A percentile compares a stretch with the other conserved stretches of the same genome.
phyloP scores from a whole-genome alignment of 2,797 vertebrate species.

The Tapirus indicus region DNA sequence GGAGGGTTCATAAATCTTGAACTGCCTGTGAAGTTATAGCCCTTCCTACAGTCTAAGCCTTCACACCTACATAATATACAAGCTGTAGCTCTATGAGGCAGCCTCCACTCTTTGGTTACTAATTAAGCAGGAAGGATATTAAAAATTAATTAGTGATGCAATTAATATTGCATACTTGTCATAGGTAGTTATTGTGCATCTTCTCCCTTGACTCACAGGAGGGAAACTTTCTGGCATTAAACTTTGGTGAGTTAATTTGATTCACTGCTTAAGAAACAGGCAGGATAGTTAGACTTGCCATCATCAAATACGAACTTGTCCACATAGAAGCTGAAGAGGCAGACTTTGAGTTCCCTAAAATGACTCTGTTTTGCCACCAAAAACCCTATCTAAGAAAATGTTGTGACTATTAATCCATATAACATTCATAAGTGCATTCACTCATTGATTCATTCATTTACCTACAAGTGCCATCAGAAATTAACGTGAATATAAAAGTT shows the following conservation, averaged over 20 bases:
- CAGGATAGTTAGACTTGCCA: not conserved
- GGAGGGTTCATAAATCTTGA: not conserved
- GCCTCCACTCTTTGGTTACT: not conserved
- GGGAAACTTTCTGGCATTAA: constrained; percentile 10
- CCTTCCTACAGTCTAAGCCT: not conserved
- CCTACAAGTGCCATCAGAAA: not conserved
- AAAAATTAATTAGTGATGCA: constrained; percentile 55
- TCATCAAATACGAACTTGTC: not conserved
- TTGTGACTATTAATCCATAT: not conserved
- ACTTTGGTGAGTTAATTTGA: not conserved
- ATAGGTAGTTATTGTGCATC: not conserved
- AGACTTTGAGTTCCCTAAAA: not conserved
- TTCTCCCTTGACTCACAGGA: constrained; percentile 28
- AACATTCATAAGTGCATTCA: not conserved
- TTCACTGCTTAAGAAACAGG: not conserved
- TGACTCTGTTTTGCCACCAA: not conserved
- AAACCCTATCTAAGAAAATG: not conserved
- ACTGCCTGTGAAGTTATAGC: not conserved
- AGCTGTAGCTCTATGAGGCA: not conserved
- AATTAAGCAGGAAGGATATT: constrained; percentile 63
- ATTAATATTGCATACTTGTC: constrained; percentile 71
- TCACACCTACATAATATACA: not conserved
- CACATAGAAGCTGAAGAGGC: not conserved
- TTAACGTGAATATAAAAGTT: not conserved
- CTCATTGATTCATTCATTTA: not conserved